Conservation (phyloP, 2,113 vertebrate species). For the Macquaria australasica region DNA sequence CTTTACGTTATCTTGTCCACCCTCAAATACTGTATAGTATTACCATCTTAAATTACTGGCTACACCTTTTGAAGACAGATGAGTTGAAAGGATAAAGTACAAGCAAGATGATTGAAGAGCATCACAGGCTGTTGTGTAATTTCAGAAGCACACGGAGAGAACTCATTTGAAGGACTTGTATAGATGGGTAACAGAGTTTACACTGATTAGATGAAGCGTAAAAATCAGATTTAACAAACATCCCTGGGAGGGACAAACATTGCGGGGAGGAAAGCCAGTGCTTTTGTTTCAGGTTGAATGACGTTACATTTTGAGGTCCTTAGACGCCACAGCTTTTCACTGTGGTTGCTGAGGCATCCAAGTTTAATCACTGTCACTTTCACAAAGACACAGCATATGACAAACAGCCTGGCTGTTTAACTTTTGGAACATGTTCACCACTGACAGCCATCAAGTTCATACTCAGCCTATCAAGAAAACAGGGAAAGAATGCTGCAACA, state of each 20-base stretch:
- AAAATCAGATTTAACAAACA: slow-evolving; percentile 48
- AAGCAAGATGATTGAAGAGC: neutral
- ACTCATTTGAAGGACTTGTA: slow-evolving; percentile 11
- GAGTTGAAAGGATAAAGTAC: neutral
- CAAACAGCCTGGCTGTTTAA: slow-evolving; percentile 38
- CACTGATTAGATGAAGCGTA: slow-evolving; percentile 42
- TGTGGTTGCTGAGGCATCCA: slow-evolving; percentile 34
- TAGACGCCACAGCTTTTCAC: slow-evolving; percentile 16
- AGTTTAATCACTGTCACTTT: slow-evolving; percentile 57
- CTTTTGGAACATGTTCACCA: slow-evolving; percentile 31
- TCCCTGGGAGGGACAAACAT: slow-evolving; percentile 30
- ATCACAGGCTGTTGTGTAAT: neutral
- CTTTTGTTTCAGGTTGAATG: slow-evolving; percentile 42
- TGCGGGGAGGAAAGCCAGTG: slow-evolving; percentile 5
- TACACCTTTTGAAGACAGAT: neutral
- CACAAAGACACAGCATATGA: slow-evolving; percentile 35
- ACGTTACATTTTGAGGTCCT: slow-evolving; percentile 25
- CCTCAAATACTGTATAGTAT: neutral
- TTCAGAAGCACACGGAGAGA: neutral
- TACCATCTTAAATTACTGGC: neutral
- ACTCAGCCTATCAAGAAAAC: slow-evolving; percentile 7
- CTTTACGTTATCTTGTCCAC: neutral
- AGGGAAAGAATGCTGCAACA: slow-evolving; percentile 10
- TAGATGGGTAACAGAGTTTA: slow-evolving; percentile 20
- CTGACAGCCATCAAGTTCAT: slow-evolving; percentile 34